phyloP scores from a whole-genome alignment of 2,888 invertebrate species.

The Eupithecia vulgata region DNA sequence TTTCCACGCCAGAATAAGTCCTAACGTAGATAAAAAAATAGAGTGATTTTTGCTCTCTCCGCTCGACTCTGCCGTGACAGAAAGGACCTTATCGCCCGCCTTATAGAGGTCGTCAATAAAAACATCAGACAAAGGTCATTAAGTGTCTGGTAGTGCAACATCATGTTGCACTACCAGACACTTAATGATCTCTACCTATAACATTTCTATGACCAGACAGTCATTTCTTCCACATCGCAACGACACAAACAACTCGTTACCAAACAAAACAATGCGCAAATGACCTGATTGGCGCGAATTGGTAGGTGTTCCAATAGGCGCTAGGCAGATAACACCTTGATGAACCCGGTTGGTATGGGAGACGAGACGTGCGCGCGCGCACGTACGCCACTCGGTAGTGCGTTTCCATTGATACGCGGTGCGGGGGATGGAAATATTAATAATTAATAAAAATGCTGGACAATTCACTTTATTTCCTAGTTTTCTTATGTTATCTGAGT shows the following conservation, averaged over 20 bases:
- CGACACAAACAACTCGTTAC: background rate
- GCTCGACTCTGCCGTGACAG: no score
- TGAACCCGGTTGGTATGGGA: conserved; percentile 60
- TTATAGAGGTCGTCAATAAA: background rate
- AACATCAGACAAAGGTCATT: background rate
- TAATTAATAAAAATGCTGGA: no score
- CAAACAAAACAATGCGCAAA: conserved; percentile 10
- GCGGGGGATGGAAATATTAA: background rate
- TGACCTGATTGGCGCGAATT: conserved; percentile 26
- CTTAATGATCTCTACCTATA: no score
- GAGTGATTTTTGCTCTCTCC: no score
- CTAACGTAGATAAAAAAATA: background rate
- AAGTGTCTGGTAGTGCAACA: no score
- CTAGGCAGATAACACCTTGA: conserved; percentile 57
- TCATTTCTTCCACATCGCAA: conserved; percentile 6
- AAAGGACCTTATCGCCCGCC: background rate
- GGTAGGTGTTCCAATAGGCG: conserved; percentile 41
- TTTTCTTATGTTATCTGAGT: no score
- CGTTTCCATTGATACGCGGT: conserved; percentile 51
- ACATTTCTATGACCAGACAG: no score
- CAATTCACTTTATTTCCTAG: no score
- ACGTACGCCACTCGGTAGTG: conserved; percentile 72
- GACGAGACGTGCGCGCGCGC: conserved; percentile 70
- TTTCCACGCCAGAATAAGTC: background rate
- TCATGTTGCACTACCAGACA: background rate